These are phyloP conservation scores for Caenorhabditis brenneri DNA, from an alignment of 1,140 invertebrate genomes.

Conservation along the genomic window DNA sequence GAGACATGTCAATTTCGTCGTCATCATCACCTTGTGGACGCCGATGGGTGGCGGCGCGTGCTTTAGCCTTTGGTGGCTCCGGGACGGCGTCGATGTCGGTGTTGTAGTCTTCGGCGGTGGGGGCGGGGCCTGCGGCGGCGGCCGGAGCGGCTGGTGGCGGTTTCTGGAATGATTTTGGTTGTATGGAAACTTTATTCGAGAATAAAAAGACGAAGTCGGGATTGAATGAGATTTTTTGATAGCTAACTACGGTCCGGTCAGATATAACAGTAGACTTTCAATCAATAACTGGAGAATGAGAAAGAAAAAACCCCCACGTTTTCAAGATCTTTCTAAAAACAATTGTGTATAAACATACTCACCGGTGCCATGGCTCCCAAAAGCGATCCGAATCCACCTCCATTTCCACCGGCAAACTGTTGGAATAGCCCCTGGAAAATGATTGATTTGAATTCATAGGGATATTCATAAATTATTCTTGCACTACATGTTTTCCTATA, in stretches of 20 bases:
- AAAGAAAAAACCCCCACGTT: not conserved
- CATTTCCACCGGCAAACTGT: conserved; percentile 5
- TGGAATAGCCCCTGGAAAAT: conserved; percentile 16
- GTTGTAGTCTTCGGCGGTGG: conserved; percentile 32
- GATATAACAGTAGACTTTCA: no score
- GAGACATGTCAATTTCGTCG: conserved; percentile 27
- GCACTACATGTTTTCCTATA: no score
- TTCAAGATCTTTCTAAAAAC: not conserved
- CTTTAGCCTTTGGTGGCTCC: conserved; percentile 1
- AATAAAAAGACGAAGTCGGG: no score
- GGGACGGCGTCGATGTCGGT: not conserved
- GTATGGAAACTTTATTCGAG: no score
- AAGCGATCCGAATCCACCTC: not conserved
- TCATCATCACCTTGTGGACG: conserved; percentile 25
- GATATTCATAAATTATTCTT: no score
- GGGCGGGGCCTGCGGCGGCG: not conserved
- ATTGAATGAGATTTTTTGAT: no score
- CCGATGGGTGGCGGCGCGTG: not conserved
- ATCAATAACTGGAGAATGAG: no score
- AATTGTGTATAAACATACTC: not conserved
- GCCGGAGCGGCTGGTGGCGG: not conserved
- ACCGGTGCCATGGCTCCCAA: conserved; percentile 17
- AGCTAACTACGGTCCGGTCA: not conserved
- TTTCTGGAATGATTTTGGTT: not conserved
- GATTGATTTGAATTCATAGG: not conserved